Percentiles rank a stretch among this genome's conserved stretches.
These are phyloP conservation scores for Calliopsis andreniformis DNA, from an alignment of 1,140 invertebrate genomes.

Conservation along the genomic window DNA sequence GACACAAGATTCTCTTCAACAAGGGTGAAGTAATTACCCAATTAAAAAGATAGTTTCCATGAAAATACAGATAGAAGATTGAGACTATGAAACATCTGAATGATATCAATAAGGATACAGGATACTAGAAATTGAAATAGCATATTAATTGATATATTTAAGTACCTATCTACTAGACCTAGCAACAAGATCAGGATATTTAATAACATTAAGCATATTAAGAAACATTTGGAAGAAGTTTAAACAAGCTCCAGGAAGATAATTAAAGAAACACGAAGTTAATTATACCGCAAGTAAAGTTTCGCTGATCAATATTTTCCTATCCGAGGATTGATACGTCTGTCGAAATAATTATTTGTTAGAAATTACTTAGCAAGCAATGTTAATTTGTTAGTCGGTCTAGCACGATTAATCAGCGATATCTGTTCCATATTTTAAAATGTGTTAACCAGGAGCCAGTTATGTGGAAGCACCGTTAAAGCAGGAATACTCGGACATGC, in stretches of 20 bases:
- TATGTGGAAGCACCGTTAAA: slow-evolving; percentile 30
- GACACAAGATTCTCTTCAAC: no score
- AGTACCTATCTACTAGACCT: no score
- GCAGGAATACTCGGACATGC: slow-evolving; percentile 5
- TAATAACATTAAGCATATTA: no score
- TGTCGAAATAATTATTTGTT: slow-evolving; percentile 15
- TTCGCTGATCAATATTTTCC: neutral
- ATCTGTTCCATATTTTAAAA: slow-evolving; percentile 23
- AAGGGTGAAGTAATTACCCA: no score
- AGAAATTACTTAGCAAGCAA: slow-evolving; percentile 5
- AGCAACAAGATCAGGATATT: no score
- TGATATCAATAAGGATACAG: no score
- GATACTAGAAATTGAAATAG: no score
- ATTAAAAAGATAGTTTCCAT: no score
- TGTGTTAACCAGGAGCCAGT: slow-evolving; percentile 17
- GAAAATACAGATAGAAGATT: no score
- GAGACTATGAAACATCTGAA: no score
- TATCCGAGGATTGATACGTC: neutral
- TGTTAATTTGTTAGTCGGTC: slow-evolving; percentile 12
- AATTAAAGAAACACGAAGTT: neutral
- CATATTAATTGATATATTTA: no score
- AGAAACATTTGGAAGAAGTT: neutral
- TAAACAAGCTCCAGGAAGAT: neutral
- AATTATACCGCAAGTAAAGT: neutral
- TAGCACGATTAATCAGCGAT: slow-evolving; percentile 20